Evolutionary conservation across 2,797 vertebrate species (phyloP), one percentile per base, ranked within the genome.

Genomic region (Microctenopoma stevenorrisi): DNA sequence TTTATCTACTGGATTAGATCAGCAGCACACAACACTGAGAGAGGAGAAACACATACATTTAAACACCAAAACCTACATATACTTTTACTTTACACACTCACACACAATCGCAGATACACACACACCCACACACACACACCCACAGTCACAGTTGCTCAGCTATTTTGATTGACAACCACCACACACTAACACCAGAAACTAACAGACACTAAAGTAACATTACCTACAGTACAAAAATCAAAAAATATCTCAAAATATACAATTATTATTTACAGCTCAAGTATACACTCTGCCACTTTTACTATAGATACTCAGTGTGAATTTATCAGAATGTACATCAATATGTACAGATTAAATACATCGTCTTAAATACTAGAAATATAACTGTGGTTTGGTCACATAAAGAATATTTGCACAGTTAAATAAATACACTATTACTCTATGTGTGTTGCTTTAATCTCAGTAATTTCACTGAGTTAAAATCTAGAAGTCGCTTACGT

Each of bases 181-280:
- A 86, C 85, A 83, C 83, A 83, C 76, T 64, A 86, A 89, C 87
- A 87, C 72, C 75, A 89, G 43, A 86, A 78, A 87, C 78, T 62
- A 79, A 85, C 78, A 78, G 69, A 90, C 86, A 89, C 81, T 73
- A 90, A 92, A 86, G 61, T 70, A 89, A 93, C 91, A 78, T 87
- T 83, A 89, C 83, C 57, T 89, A 91, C 91, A 86, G 83, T 93
- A 92, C 91, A 93, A 92, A 93, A 89, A 90, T 82, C 81, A 88
- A 88, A 86, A 91, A 86, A 90, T 91, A 91, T 91, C 91, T 93
- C 81, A 92, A 94, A 94, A 94, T 94, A 92, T 93, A 93, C 90
- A 91, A 81, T 88, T 89, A 90, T 92, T 92, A 92, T 94, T 89
- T 94, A 92, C 92, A 92, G 87, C 84, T 93, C 85, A 93, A 91